Evolutionary conservation across 2,113 vertebrate species (phyloP).

Genomic region (Chaetops frenatus): DNA sequence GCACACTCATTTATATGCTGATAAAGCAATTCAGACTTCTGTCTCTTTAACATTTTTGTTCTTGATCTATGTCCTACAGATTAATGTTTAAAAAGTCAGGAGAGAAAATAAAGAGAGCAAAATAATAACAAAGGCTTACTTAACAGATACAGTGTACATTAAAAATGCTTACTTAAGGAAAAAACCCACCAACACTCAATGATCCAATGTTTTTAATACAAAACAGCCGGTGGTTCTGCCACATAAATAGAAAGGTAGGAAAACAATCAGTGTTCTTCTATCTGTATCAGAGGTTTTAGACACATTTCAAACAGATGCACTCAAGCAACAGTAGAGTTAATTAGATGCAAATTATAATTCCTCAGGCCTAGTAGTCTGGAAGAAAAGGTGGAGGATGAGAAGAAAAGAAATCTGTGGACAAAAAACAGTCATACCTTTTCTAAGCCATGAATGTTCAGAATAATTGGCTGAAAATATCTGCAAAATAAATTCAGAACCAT

Average conservation of each 20-base stretch:
- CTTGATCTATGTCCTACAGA: not conserved
- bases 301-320: not conserved
- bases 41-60: not conserved
- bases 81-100: not conserved
- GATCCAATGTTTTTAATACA: not conserved
- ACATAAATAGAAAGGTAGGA: not conserved
- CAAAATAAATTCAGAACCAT: not conserved
- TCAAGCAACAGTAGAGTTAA: not conserved
- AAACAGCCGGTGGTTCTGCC: not conserved
- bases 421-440: not conserved
- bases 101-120: not conserved
- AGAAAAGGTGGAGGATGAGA: not conserved
- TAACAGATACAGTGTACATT: not conserved
- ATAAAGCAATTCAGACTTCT: not conserved
- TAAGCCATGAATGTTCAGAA: not conserved
- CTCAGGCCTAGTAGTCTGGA: not conserved
- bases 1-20: not conserved
- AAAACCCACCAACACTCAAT: not conserved
- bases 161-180: not conserved
- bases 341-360: not conserved
- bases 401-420: not conserved
- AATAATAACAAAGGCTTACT: not conserved
- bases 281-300: not conserved
- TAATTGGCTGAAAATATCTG: not conserved
- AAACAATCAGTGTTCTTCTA: not conserved